A percentile compares a stretch with the other conserved stretches of the same genome.
Evolutionary conservation across 2,888 invertebrate species (phyloP).

Genomic region (Epiblema foenella): DNA sequence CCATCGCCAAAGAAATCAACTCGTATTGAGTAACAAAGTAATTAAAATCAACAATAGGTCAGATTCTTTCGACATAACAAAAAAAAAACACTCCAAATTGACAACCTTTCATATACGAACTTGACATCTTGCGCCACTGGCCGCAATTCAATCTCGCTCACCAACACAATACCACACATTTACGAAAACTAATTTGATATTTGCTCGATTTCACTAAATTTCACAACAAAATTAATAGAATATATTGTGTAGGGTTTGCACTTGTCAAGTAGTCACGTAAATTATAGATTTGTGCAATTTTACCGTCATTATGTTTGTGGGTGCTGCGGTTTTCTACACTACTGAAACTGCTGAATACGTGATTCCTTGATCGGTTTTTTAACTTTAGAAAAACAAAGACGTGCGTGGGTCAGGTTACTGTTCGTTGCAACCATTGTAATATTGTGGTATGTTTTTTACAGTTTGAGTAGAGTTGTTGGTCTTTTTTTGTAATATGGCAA

Average conservation of each 20-base stretch:
- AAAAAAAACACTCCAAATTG: slow-evolving; percentile 31
- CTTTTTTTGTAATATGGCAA: slow-evolving; percentile 19
- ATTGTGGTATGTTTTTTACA: slow-evolving; percentile 15
- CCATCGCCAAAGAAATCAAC: slow-evolving; percentile 24
- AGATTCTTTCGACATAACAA: slow-evolving; percentile 31
- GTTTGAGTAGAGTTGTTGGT: slow-evolving; percentile 6
- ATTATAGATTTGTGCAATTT: slow-evolving; percentile 51
- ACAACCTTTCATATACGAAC: slow-evolving; percentile 42
- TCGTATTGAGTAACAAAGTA: slow-evolving; percentile 18
- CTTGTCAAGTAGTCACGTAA: slow-evolving; percentile 47
- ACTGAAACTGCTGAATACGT: slow-evolving; percentile 45
- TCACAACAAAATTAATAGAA: slow-evolving; percentile 47
- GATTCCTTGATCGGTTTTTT: slow-evolving; percentile 46
- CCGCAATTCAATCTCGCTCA: slow-evolving; percentile 21
- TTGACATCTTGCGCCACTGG: slow-evolving; percentile 43
- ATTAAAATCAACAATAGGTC: slow-evolving; percentile 40
- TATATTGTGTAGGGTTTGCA: slow-evolving; percentile 40
- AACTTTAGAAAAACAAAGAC: slow-evolving; percentile 38
- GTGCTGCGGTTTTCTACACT: slow-evolving; percentile 47
- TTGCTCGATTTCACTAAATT: slow-evolving; percentile 48
- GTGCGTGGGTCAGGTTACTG: slow-evolving; percentile 35
- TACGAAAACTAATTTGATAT: slow-evolving; percentile 48
- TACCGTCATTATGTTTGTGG: slow-evolving; percentile 47
- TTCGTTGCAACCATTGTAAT: slow-evolving; percentile 18
- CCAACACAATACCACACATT: slow-evolving; percentile 46